Percentiles rank a stretch among this genome's conserved stretches.
phyloP scores from a whole-genome alignment of 2,113 vertebrate species.

The Scomber scombrus region DNA sequence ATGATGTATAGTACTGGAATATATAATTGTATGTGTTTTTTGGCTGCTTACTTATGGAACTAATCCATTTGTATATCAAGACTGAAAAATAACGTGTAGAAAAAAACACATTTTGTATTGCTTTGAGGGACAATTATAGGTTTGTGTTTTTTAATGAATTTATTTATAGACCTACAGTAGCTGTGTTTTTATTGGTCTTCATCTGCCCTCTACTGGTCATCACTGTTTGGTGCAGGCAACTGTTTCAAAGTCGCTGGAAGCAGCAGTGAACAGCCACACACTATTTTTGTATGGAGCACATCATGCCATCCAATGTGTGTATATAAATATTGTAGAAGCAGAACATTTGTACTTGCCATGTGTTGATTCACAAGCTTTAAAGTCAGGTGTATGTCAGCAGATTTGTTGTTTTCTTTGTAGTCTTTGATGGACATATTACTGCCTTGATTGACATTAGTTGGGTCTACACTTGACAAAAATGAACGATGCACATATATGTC shows the following conservation, averaged over 20 bases:
- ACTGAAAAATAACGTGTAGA: not conserved
- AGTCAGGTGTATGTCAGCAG: too few relatives aligned
- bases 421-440: too few relatives aligned
- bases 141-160: not conserved
- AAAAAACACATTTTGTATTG: not conserved
- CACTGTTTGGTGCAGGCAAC: conserved; percentile 30
- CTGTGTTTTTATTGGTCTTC: conserved; percentile 35
- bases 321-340: too few relatives aligned
- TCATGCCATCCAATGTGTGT: not conserved
- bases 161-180: not conserved
- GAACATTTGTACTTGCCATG: too few relatives aligned
- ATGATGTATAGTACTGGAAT: not conserved
- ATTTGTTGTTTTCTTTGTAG: too few relatives aligned
- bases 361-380: too few relatives aligned
- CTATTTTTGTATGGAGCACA: not conserved
- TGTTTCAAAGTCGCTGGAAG: not conserved
- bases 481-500: too few relatives aligned
- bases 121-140: not conserved
- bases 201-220: conserved; percentile 72
- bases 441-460: too few relatives aligned
- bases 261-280: not conserved
- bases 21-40: not conserved
- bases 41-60: not conserved
- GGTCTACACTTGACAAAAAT: too few relatives aligned
- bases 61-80: not conserved